Evolutionary conservation across 2,113 vertebrate genomes (phyloP).

Genomic region (Chaetorhynchus papuensis): DNA sequence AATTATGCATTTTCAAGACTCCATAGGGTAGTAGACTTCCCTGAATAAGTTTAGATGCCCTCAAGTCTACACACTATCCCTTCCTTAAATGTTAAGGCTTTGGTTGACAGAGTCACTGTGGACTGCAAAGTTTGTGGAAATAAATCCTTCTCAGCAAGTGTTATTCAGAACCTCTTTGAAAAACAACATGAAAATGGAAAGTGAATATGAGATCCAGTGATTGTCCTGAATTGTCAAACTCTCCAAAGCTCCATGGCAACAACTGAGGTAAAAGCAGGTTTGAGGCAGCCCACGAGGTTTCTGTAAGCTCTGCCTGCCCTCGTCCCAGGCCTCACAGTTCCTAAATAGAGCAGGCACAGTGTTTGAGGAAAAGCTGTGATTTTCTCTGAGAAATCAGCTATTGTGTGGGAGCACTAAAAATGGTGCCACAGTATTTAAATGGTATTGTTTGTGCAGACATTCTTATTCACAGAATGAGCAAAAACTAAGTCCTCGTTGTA

Average conservation of each 20-base stretch:
- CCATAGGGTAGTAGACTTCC: not conserved
- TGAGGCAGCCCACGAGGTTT: not conserved
- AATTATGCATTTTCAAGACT: not conserved
- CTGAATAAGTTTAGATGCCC: not conserved
- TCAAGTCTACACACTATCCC: not conserved
- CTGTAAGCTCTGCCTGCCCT: not conserved
- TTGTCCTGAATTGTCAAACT: constrained; percentile 8
- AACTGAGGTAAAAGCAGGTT: constrained; percentile 14
- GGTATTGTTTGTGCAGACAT: not conserved
- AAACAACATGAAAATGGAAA: not conserved
- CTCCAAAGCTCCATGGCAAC: constrained; percentile 43
- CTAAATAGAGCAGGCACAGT: not conserved
- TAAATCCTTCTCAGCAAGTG: not conserved
- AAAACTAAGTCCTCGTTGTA: not conserved
- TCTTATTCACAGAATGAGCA: not conserved
- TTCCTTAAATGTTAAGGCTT: not conserved
- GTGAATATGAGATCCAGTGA: not conserved
- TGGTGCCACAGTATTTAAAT: not conserved
- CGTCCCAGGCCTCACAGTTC: not conserved
- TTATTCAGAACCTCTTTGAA: not conserved
- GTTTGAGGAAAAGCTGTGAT: constrained; percentile 18
- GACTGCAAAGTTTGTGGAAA: not conserved
- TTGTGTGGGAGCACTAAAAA: not conserved
- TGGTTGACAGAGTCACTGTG: not conserved
- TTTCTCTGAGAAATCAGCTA: not conserved